phyloP scores from a whole-genome alignment of 2,888 invertebrate genomes.

The Cancer borealis region DNA sequence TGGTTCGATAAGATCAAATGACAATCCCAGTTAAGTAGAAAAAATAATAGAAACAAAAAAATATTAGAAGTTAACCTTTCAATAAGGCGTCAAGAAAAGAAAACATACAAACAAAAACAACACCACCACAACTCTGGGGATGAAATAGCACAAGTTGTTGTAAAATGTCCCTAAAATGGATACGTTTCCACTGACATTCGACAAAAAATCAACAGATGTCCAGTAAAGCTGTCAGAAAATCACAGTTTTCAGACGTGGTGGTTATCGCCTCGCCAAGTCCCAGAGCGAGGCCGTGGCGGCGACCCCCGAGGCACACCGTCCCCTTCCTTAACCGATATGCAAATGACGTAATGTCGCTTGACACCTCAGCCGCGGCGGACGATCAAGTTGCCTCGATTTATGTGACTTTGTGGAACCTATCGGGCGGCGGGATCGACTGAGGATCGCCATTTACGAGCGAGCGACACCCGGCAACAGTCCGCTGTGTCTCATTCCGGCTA shows the following conservation, averaged over 20 bases:
- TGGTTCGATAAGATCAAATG: background rate
- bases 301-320: conserved; percentile 3
- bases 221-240: background rate
- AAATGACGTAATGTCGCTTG: conserved; percentile 57
- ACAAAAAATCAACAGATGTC: background rate
- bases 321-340: conserved; percentile 39
- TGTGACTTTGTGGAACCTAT: conserved; percentile 45
- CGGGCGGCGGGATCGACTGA: conserved; percentile 26
- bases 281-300: background rate
- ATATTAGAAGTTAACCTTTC: background rate
- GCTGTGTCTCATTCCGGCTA: conserved; percentile 19
- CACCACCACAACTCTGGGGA: background rate
- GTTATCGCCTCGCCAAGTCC: background rate
- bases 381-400: conserved; percentile 58
- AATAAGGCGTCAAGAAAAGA: background rate
- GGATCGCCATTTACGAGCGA: conserved; percentile 50
- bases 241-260: background rate
- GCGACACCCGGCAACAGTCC: conserved; percentile 21
- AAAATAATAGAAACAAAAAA: background rate
- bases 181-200: background rate
- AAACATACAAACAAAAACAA: background rate
- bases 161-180: background rate
- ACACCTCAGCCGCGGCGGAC: conserved; percentile 34
- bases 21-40: background rate
- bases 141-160: background rate